Evolutionary conservation across 2,888 invertebrate species (phyloP), one percentile per base, ranked within the genome.

Genomic region (Bursaphelenchus okinawaensis): DNA sequence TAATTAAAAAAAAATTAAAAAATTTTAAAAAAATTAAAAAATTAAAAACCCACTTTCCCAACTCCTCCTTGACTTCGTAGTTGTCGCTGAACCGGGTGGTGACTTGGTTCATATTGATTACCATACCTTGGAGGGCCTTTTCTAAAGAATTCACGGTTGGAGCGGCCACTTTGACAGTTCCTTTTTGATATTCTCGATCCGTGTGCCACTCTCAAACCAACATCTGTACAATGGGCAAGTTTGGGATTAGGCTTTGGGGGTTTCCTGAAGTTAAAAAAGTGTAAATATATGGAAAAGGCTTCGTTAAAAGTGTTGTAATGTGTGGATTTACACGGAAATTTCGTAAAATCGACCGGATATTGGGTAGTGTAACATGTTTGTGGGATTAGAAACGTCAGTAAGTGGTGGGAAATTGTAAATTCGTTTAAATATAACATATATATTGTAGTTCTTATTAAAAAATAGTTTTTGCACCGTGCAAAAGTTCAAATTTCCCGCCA

Each of bases 81-180:
- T 95, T 94, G 87, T 98, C 96, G 87, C 92, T 94, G 87, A 96
- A 96, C 85, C 94, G 91, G 85, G 93, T 94, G 87, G 92, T 91
- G 87, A 90, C 76, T 69, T 83, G 82, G 75, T 81, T 84, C 74
- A 84, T 81, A 23, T 52, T 67, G 29, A 69, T 69, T 22, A 68
- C 68, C 68, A 68, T 68, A 27, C 52, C 60, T 22, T 60, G 54
- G 40, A 40, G 40, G 40, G 40, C 40, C 40, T 40, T 40, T 40
- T 40, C 40, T n/a, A 40, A n/a, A 12, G 40, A 40, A n/a, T 40
- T 40, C 16, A 40, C n/a, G 40, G 2, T 40, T 40, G 40, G 40
- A 16, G 12, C 40, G 40, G 40, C 40, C 40, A 40, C 40, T 40
- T 40, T 40, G 40, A 40, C 40, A 40, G 12, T 40, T 40, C n/a